These are phyloP conservation scores for Aleiodes sp. DNA, from an alignment of 1,140 invertebrate genomes.

Conservation along the genomic window DNA sequence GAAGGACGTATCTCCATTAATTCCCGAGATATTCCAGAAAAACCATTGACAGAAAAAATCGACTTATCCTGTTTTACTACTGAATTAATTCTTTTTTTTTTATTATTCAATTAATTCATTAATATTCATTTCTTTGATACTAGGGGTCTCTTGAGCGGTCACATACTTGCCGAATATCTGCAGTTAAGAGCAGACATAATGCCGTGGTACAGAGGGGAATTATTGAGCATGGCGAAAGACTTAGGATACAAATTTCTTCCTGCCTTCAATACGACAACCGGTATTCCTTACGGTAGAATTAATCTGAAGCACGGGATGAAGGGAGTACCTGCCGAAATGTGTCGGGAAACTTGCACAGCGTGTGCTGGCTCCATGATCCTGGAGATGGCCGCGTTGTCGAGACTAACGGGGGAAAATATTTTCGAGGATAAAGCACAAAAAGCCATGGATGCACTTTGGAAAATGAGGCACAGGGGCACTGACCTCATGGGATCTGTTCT, in stretches of 20 bases:
- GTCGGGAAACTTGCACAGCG: constrained; percentile 93
- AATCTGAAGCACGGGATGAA: constrained; percentile 91
- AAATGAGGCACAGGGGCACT: constrained; percentile 88
- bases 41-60: too few species aligned
- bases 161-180: constrained; percentile 86
- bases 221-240: constrained; percentile 91
- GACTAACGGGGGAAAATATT: constrained; percentile 90
- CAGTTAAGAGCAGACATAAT: constrained; percentile 80
- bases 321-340: constrained; percentile 76
- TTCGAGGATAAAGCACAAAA: constrained; percentile 96
- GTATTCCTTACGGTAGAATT: constrained; percentile 92
- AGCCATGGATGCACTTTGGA: constrained; percentile 98
- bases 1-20: neutral
- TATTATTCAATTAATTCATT: constrained; percentile 18
- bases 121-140: too few species aligned
- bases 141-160: constrained; percentile 91
- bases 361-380: constrained; percentile 99
- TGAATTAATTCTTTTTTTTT: constrained; percentile 26
- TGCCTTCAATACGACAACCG: constrained; percentile 98
- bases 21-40: too few species aligned
- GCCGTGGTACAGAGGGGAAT: constrained; percentile 91
- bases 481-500: constrained; percentile 94
- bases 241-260: constrained; percentile 91
- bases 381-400: constrained; percentile 95
- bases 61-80: too few species aligned